phyloP scores from a whole-genome alignment of 2,888 invertebrate genomes.

The Stenolophus ochropezus region DNA sequence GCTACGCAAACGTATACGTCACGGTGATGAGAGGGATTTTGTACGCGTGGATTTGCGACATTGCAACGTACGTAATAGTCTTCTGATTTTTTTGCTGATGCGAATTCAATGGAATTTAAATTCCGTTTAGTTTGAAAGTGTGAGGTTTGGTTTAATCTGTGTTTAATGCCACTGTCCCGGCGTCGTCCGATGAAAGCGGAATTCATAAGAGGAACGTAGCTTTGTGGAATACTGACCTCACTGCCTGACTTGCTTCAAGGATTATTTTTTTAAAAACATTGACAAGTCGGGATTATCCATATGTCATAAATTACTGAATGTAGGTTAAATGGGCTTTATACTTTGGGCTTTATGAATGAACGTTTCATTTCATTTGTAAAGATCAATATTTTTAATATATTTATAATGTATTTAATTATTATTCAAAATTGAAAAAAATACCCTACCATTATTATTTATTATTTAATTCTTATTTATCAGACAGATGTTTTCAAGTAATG shows the following conservation, averaged over 20 bases:
- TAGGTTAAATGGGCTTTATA: too few species aligned
- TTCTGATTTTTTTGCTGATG: constrained; percentile 25
- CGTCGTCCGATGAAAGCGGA: not conserved
- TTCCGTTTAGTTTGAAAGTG: constrained; percentile 20
- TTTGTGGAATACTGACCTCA: not conserved
- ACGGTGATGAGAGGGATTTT: not conserved
- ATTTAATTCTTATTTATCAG: too few species aligned
- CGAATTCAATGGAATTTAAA: constrained; percentile 19
- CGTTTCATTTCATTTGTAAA: too few species aligned
- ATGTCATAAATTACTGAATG: too few species aligned
- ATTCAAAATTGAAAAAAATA: too few species aligned
- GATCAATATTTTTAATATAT: too few species aligned
- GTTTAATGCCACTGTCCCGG: constrained; percentile 21
- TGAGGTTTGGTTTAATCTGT: constrained; percentile 25
- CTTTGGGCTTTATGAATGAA: too few species aligned
- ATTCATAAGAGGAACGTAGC: constrained; percentile 9
- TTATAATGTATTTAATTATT: too few species aligned
- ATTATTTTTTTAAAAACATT: not conserved
- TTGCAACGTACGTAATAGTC: not conserved
- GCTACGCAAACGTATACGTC: not conserved
- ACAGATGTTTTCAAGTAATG: too few species aligned
- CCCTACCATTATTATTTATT: too few species aligned
- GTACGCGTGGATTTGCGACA: constrained; percentile 19
- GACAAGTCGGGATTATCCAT: not conserved
- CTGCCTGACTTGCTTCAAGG: not conserved